Evolutionary conservation across 2,888 invertebrate species (phyloP).

Genomic region (Lepidocyrtoides sp.): DNA sequence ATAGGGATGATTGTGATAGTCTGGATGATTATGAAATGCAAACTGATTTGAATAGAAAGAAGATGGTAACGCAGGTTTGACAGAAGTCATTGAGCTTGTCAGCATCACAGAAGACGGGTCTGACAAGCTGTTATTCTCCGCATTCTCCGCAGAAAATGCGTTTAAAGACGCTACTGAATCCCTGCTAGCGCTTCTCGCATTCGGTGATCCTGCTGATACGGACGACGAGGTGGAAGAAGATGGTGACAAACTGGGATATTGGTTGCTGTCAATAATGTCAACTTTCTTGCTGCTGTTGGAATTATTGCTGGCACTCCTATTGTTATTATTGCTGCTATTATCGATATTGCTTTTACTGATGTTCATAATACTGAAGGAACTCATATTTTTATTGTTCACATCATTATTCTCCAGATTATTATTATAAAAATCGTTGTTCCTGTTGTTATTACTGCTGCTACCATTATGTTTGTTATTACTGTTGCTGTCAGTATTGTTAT

Average conservation of each 20-base stretch:
- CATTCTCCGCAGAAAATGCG: slow-evolving; percentile 53
- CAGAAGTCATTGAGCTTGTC: slow-evolving; percentile 78
- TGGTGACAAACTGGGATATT: slow-evolving; percentile 79
- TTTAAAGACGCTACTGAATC: slow-evolving; percentile 68
- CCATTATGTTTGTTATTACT: slow-evolving; percentile 73
- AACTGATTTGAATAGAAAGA: slow-evolving; percentile 79
- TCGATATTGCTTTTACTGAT: slow-evolving; percentile 56
- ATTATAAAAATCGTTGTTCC: slow-evolving; percentile 59
- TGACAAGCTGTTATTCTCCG: slow-evolving; percentile 63
- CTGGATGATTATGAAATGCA: slow-evolving; percentile 33
- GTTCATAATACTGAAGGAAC: slow-evolving; percentile 61
- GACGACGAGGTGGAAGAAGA: slow-evolving; percentile 72
- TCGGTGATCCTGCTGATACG: slow-evolving; percentile 60
- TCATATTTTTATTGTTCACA: slow-evolving; percentile 70
- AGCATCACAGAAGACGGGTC: slow-evolving; percentile 68
- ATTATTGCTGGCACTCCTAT: slow-evolving; percentile 30
- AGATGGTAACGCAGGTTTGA: slow-evolving; percentile 75
- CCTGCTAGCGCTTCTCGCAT: slow-evolving; percentile 72
- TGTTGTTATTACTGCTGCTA: slow-evolving; percentile 68
- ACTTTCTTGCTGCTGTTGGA: slow-evolving; percentile 63
- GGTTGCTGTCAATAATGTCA: slow-evolving; percentile 77
- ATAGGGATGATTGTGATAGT: slow-evolving; percentile 36
- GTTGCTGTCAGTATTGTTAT: slow-evolving; percentile 76
- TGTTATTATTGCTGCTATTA: slow-evolving; percentile 52
- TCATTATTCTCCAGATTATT: slow-evolving; percentile 60